Conservation (phyloP, 2,797 vertebrate genomes). For the Lophotriccus pileatus region DNA sequence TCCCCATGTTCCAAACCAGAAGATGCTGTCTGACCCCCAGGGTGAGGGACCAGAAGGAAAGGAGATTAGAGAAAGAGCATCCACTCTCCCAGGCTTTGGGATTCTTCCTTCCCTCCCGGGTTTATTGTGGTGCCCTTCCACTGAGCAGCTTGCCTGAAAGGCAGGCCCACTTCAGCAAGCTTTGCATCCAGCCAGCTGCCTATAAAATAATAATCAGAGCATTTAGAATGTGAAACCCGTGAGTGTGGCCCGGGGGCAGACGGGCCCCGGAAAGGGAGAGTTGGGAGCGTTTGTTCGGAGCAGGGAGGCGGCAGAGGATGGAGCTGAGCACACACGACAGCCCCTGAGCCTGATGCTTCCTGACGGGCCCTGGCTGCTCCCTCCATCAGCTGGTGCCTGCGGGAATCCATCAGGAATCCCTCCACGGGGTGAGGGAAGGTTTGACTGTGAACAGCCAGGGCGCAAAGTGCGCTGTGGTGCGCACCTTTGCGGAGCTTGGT, state of each 20-base stretch:
- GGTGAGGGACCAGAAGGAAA: background rate
- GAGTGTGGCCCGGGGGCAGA: background rate
- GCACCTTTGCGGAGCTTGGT: background rate
- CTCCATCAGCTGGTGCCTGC: background rate
- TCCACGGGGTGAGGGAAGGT: fast-evolving
- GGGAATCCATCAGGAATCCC: background rate
- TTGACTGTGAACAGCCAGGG: background rate
- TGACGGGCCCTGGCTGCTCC: background rate
- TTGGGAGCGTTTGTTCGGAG: background rate
- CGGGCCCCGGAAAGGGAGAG: background rate
- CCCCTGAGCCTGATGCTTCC: slow-evolving; percentile 9
- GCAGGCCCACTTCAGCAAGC: background rate
- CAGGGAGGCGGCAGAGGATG: background rate
- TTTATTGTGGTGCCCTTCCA: background rate
- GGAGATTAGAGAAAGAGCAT: background rate
- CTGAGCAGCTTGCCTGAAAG: background rate
- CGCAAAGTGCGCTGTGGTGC: too few relatives aligned
- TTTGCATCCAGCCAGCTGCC: background rate
- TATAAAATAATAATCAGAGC: slow-evolving; percentile 9
- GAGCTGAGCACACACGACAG: background rate
- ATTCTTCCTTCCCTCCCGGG: background rate
- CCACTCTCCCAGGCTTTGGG: background rate
- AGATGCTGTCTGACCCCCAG: background rate
- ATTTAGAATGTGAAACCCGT: background rate
- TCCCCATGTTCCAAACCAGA: background rate